phyloP scores from a whole-genome alignment of 2,888 invertebrate genomes.

The Morinoia aosen region DNA sequence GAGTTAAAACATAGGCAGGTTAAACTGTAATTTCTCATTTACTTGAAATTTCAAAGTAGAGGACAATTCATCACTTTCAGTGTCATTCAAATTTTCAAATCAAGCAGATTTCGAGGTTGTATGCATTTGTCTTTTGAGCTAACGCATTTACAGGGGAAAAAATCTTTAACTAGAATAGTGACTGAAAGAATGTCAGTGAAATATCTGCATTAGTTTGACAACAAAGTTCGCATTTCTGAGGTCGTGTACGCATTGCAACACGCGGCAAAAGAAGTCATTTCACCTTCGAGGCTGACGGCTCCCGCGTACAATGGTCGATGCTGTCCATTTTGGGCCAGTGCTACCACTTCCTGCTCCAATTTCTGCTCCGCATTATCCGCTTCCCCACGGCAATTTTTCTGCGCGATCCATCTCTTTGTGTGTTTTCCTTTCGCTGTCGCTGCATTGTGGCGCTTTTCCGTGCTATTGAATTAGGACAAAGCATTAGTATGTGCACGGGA shows the following conservation, averaged over 20 bases:
- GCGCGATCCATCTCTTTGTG: conserved; percentile 23
- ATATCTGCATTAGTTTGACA: too few species aligned
- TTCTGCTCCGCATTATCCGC: conserved; percentile 34
- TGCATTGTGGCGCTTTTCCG: conserved; percentile 51
- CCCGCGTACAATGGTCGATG: background rate
- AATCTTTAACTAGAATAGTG: too few species aligned
- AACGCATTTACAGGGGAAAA: too few species aligned
- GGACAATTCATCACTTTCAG: too few species aligned
- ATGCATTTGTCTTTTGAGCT: too few species aligned
- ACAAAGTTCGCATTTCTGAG: background rate
- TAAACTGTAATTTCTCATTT: too few species aligned
- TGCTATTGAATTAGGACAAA: conserved; percentile 49
- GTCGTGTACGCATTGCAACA: background rate
- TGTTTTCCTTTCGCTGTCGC: conserved; percentile 41
- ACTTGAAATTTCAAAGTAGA: too few species aligned
- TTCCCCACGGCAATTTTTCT: conserved; percentile 25
- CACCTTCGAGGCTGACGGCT: background rate
- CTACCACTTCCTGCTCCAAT: conserved; percentile 46
- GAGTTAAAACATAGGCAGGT: too few species aligned
- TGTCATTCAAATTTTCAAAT: too few species aligned
- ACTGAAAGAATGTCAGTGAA: too few species aligned
- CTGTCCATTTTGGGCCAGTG: conserved; percentile 1
- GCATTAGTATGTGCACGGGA: conserved; percentile 23
- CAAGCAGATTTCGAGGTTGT: too few species aligned
- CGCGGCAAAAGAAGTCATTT: conserved; percentile 18